Conservation (phyloP, 2,888 invertebrate genomes). For the Terebella lapidaria region DNA sequence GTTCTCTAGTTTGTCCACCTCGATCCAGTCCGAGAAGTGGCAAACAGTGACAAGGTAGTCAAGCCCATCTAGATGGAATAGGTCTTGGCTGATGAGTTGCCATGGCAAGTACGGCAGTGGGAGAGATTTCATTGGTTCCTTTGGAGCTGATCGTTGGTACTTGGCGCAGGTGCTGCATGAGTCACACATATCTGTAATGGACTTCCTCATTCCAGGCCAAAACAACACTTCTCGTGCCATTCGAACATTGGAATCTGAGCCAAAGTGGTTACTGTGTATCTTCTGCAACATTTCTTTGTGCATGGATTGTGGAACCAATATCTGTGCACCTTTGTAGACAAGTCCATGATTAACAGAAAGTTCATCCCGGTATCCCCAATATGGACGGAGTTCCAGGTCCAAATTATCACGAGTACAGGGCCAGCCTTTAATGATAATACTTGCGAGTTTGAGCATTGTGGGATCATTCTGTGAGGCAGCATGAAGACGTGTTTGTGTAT, state of each 20-base stretch:
- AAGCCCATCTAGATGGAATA: background rate
- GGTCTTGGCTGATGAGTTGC: slow-evolving; percentile 3
- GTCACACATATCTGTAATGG: slow-evolving; percentile 5
- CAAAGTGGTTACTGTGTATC: background rate
- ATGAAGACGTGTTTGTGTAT: background rate
- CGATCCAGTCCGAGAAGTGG: slow-evolving; percentile 7
- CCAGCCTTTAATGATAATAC: slow-evolving; percentile 3
- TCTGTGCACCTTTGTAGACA: background rate
- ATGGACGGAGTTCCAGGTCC: background rate
- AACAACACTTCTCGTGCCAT: slow-evolving; percentile 3
- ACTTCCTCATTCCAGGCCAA: slow-evolving; percentile 4
- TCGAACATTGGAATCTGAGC: slow-evolving; percentile 1
- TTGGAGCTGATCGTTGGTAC: background rate
- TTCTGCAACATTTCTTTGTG: background rate
- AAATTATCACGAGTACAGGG: background rate
- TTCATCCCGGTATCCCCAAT: background rate
- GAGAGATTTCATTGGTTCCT: slow-evolving; percentile 5
- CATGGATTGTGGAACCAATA: background rate
- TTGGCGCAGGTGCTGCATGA: slow-evolving; percentile 1
- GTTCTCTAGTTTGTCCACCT: slow-evolving; percentile 2
- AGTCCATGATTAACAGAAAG: background rate
- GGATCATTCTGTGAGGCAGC: background rate
- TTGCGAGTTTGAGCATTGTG: background rate
- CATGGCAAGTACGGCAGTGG: background rate
- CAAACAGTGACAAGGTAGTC: slow-evolving; percentile 7